These are phyloP conservation scores for Polydrusus tereticollis DNA, from an alignment of 2,888 invertebrate genomes.

Conservation along the genomic window DNA sequence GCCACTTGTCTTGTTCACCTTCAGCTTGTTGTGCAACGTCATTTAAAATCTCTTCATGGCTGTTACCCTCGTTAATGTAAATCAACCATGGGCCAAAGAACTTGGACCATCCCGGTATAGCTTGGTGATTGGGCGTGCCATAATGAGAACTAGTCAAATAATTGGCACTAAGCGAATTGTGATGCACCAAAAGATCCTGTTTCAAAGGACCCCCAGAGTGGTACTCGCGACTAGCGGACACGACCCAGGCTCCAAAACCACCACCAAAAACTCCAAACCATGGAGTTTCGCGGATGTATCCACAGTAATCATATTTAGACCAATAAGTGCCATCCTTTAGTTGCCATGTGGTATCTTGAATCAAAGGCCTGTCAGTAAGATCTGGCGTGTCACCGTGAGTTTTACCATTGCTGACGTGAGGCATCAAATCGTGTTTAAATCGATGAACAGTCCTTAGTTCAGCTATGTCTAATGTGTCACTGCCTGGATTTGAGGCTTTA, in stretches of 20 bases:
- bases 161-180: slow-evolving; percentile 14
- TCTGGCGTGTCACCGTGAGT: slow-evolving; percentile 15
- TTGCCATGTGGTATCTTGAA: slow-evolving; percentile 35
- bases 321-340: slow-evolving; percentile 23
- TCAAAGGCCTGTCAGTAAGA: not conserved
- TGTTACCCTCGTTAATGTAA: slow-evolving; percentile 17
- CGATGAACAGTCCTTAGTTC: slow-evolving; percentile 27
- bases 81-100: slow-evolving; percentile 22
- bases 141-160: slow-evolving; percentile 27
- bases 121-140: slow-evolving; percentile 4
- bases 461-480: not conserved
- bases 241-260: slow-evolving; percentile 19
- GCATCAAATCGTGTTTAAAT: not conserved
- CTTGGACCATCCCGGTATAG: slow-evolving; percentile 21
- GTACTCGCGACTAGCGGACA: slow-evolving; percentile 17
- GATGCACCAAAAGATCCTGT: slow-evolving; percentile 25
- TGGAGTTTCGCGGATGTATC: slow-evolving; percentile 25
- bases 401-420: slow-evolving; percentile 12
- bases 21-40: slow-evolving; percentile 16
- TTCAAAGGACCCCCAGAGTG: slow-evolving; percentile 31
- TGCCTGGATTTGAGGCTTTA: not conserved
- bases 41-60: slow-evolving; percentile 2
- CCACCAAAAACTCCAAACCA: slow-evolving; percentile 32
- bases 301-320: slow-evolving; percentile 30
- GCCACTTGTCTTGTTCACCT: slow-evolving; percentile 21